Base-by-base conservation (phyloP, 2,888 invertebrate species). In the Sminthurides aquaticus region DNA sequence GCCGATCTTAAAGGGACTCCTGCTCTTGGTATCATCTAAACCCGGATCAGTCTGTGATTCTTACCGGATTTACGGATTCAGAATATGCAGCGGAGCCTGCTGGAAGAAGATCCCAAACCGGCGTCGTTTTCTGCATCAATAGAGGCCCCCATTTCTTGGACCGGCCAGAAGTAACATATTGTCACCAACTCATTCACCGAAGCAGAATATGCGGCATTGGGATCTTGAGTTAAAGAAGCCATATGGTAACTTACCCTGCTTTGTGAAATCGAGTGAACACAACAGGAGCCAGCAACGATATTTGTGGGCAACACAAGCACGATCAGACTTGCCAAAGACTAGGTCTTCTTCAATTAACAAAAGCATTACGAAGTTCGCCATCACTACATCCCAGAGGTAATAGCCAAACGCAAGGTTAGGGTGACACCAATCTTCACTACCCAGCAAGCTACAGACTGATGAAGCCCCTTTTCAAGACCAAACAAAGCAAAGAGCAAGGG, bases 131-230 rank as follows among this genome's bases (percentile, higher is more conserved):
- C 29, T 60, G 62, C 28, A 60, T 74, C 22, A 62, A 64, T 26
- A 66, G 69, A 20, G n/a, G 67, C 67, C 8, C 65, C 69, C 18
- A 63, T 76, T 11, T 62, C 69, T 1, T 75, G 75, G 74, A 62
- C 67, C 2, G 67, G 65, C 3, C 69, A 72, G 57, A 60, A 67
- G 58, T 76, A 72, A 65, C 22, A 59, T 15, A 57, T 64, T 18
- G 74, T 75, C 2, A 68, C 72, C 1, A 57, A 1, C 75, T n/a
- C n/a, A n/a, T n/a, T n/a, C n/a, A n/a, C n/a, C n/a, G n/a, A n/a
- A n/a, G n/a, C n/a, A n/a, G n/a, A 77, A 52, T 74, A 73, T 55
- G 67, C 76, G 20, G 75, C 76, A 0, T 74, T 76, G 8, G 68
- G 67, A 26, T 66, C 69, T 26, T 71, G 74, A 3, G 68, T 69